Percentiles rank a stretch among this genome's conserved stretches.
Conservation (phyloP, 2,888 invertebrate genomes). For the Drosophila emarginata region DNA sequence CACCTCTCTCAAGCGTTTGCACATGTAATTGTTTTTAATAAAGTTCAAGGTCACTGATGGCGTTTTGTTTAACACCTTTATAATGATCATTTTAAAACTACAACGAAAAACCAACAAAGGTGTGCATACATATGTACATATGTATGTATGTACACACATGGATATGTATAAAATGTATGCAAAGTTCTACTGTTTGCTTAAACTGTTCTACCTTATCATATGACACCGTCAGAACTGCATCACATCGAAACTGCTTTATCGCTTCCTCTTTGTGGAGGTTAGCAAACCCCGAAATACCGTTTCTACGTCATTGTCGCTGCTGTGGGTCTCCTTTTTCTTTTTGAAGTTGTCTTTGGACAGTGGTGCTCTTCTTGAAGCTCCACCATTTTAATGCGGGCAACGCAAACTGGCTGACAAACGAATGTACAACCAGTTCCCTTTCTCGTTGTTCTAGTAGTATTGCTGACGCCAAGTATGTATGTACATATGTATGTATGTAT, state of each 20-base stretch:
- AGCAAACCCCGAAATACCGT: no score
- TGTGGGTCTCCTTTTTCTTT: slow-evolving; percentile 59
- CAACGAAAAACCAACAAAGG: slow-evolving; percentile 18
- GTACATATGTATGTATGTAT: no score
- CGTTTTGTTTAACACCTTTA: background rate
- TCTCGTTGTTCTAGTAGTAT: slow-evolving; percentile 33
- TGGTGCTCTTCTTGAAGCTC: slow-evolving; percentile 11
- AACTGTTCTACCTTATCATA: no score
- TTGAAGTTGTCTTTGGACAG: slow-evolving; percentile 46
- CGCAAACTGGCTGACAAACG: slow-evolving; percentile 28
- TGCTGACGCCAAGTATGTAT: no score
- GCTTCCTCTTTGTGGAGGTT: no score
- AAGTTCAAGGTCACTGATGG: slow-evolving; percentile 72
- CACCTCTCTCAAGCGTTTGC: slow-evolving; percentile 34
- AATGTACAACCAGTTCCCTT: slow-evolving; percentile 71
- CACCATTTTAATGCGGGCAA: background rate
- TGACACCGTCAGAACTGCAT: no score
- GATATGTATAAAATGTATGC: no score
- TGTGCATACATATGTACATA: no score
- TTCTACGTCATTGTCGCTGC: slow-evolving; percentile 10
- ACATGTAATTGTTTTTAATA: slow-evolving; percentile 8
- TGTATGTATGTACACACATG: no score
- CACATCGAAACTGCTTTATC: no score
- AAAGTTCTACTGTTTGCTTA: no score
- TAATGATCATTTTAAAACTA: slow-evolving; percentile 14